Evolutionary conservation across 30 jellyfish, hydroid and myxozoan species (phyloP).

Genomic region (Pseudorhiza aurosa): DNA sequence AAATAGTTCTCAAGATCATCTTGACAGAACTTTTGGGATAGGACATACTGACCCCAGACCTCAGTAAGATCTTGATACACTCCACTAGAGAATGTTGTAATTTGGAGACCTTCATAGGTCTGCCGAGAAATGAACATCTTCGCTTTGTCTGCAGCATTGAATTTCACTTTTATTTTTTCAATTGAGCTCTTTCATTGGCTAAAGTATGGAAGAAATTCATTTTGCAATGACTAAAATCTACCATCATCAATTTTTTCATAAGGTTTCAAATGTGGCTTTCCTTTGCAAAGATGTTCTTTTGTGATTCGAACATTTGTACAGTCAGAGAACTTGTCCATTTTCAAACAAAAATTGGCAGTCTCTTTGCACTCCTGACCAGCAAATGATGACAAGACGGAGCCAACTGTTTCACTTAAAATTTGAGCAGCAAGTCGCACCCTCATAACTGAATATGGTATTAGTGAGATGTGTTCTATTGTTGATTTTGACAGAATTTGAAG

Average conservation of each 20-base stretch:
- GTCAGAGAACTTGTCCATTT: constrained; percentile 68
- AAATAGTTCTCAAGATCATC: constrained; percentile 41
- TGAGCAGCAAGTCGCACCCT: constrained; percentile 46
- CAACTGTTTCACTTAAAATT: constrained; percentile 50
- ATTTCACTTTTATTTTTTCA: constrained; percentile 37
- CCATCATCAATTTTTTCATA: constrained; percentile 33
- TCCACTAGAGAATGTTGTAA: background rate
- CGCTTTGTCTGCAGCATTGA: constrained; percentile 7
- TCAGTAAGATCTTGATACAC: background rate
- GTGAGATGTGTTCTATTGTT: constrained; percentile 25
- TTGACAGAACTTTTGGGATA: constrained; percentile 53
- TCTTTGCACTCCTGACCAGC: constrained; percentile 57
- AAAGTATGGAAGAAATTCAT: constrained; percentile 41
- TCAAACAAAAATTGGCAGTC: constrained; percentile 50
- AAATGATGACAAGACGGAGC: constrained; percentile 26
- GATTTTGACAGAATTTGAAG: constrained; percentile 33
- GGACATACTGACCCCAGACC: background rate
- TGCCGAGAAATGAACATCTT: constrained; percentile 62
- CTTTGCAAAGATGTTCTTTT: constrained; percentile 18
- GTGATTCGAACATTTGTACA: constrained; percentile 61
- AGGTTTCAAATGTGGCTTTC: constrained; percentile 66
- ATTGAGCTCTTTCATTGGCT: constrained; percentile 40
- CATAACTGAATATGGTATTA: constrained; percentile 50
- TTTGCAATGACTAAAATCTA: constrained; percentile 49
- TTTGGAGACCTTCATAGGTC: no score